These are phyloP conservation scores for Manis crassicaudata DNA, from an alignment of 2,797 vertebrate genomes.

Conservation along the genomic window DNA sequence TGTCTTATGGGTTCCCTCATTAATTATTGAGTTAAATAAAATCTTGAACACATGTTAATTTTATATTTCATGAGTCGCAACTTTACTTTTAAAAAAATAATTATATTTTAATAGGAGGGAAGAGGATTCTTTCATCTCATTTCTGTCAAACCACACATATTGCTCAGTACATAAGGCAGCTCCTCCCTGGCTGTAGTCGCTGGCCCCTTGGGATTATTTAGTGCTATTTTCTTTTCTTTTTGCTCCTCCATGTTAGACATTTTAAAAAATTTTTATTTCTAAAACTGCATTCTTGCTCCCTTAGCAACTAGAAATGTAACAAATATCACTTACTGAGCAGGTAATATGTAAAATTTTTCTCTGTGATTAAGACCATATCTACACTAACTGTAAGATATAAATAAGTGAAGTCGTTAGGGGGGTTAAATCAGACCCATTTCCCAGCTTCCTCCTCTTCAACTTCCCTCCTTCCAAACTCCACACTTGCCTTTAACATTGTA, in stretches of 20 bases:
- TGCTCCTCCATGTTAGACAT: background rate
- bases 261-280: background rate
- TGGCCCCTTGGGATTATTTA: background rate
- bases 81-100: conserved; percentile 32
- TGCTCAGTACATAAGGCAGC: background rate
- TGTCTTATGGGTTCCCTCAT: background rate
- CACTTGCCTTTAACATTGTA: background rate
- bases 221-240: background rate
- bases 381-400: background rate
- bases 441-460: background rate
- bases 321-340: conserved; percentile 1
- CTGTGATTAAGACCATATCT: background rate
- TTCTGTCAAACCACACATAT: background rate
- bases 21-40: conserved; percentile 7
- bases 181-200: background rate
- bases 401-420: background rate
- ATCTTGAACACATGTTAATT: background rate
- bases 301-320: conserved; percentile 35
- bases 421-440: background rate
- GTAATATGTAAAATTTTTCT: background rate
- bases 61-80: conserved; percentile 9
- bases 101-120: background rate
- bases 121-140: background rate
- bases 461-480: background rate
- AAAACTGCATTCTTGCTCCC: background rate